These are phyloP conservation scores for Harpagoxenus sublaevis DNA, from an alignment of 2,888 invertebrate genomes.

Conservation along the genomic window DNA sequence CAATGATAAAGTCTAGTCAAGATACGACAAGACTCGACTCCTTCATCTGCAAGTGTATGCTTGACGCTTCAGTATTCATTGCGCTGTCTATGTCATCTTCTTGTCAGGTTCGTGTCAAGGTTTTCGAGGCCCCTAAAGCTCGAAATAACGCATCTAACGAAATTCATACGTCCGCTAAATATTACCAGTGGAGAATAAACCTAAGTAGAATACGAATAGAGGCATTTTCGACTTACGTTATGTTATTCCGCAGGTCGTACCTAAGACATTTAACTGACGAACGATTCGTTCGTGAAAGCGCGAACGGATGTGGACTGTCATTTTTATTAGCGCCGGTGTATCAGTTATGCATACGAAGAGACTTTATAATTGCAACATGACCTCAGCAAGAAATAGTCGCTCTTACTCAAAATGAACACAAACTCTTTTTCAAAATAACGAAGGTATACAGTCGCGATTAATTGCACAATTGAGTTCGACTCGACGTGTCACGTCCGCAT, in stretches of 20 bases:
- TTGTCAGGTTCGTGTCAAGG: conserved; percentile 66
- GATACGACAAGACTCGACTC: conserved; percentile 53
- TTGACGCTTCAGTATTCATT: conserved; percentile 68
- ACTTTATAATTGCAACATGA: conserved; percentile 7
- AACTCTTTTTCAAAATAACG: conserved; percentile 8
- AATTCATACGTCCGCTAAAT: background rate
- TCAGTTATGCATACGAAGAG: conserved; percentile 7
- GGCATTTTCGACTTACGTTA: background rate
- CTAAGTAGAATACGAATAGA: background rate
- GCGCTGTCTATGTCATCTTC: conserved; percentile 64
- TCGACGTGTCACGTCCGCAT: conserved; percentile 23
- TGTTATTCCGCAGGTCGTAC: background rate
- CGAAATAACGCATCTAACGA: background rate
- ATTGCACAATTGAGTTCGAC: conserved; percentile 21
- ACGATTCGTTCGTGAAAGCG: conserved; percentile 22
- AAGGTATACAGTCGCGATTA: conserved; percentile 4
- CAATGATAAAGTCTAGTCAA: conserved; percentile 59
- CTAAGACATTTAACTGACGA: conserved; percentile 12
- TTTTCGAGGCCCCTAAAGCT: conserved; percentile 58
- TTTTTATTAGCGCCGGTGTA: background rate
- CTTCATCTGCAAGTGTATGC: conserved; percentile 59
- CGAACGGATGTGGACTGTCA: conserved; percentile 15
- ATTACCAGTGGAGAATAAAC: background rate
- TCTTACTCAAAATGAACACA: background rate
- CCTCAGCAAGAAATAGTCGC: background rate